Evolutionary conservation across 2,113 vertebrate genomes (phyloP), one percentile per base, ranked within the genome.

Genomic region (Colinus virginianus): DNA sequence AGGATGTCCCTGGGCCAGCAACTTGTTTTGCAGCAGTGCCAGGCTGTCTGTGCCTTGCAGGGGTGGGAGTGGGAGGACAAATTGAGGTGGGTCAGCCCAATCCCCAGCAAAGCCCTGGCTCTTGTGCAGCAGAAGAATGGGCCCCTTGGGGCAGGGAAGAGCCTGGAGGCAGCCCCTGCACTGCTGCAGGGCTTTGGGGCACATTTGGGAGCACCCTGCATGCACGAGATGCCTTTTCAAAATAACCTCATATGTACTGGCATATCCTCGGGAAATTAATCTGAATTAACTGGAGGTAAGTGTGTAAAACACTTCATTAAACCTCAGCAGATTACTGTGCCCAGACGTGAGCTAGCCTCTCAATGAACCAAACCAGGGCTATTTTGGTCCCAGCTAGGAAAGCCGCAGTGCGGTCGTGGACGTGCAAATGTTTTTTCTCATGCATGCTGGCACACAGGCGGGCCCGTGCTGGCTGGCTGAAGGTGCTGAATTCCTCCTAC

Each of bases 271-370:
- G 81, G 78, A 92, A 87, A 82, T 51, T 34, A 72, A 76, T 80
- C 46, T 1, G 1, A 32, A 36, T 69, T 77, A 89, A 82, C 38
- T 61, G 56, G 36, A 55, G 67, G 17, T 26, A 34, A 84, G 49
- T 17, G 64, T 70, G 72, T 80, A 61, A 94, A 93, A 63, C 28
- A 79, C 81, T 46, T 92, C 56, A 40, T 94, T 79, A 91, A 91
- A 71, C 23, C 28, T 10, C 63, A 84, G 75, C 38, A 77, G 30
- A 34, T 49, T 38, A 32, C 0, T 0, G 56, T 7, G 14, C 42
- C 16, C 55, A 56, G 72, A 70, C 32, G 18, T 53, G 79, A 51
- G 25, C 58, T 7, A 48, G 22, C 11, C 20, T 70, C 59, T 17
- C 40, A 74, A 55, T 7, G n/a, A 89, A 91, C 20, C 46, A 55